Conservation (phyloP, 2,888 invertebrate species). For the Diarsia rubi region DNA sequence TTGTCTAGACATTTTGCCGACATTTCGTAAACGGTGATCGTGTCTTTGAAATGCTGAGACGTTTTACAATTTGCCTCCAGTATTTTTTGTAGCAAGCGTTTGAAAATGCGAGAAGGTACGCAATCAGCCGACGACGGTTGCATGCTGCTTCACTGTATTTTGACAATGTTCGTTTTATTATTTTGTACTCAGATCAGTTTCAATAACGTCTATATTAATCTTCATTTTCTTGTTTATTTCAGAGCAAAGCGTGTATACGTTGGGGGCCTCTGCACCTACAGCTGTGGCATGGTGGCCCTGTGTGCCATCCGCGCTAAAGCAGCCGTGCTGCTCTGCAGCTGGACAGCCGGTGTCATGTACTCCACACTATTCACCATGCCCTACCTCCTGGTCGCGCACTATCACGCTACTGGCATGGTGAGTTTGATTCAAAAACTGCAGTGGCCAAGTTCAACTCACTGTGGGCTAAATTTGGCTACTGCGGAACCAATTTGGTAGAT, state of each 20-base stretch:
- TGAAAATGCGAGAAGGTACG: not conserved
- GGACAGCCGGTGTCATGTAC: constrained; percentile 99
- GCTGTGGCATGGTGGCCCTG: constrained; percentile 97
- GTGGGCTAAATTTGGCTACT: not conserved
- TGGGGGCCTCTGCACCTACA: constrained; percentile 96
- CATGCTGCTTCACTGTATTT: not conserved
- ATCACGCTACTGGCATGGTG: constrained; percentile 97
- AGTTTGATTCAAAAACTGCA: constrained; percentile 57
- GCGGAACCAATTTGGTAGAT: not conserved
- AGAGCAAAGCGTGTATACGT: constrained; percentile 97
- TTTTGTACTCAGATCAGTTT: not conserved
- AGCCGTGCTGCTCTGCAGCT: constrained; percentile 96
- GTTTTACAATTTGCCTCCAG: not conserved
- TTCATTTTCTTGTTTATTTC: constrained; percentile 71
- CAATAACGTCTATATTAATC: not conserved
- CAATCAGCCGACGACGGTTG: not conserved
- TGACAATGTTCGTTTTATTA: not conserved
- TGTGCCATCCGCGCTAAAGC: constrained; percentile 94
- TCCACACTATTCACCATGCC: constrained; percentile 99
- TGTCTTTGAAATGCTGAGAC: not conserved
- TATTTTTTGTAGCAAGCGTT: not conserved
- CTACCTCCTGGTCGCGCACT: constrained; percentile 97
- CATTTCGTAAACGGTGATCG: not conserved
- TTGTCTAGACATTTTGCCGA: not conserved
- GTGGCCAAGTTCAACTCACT: not conserved